Percentiles rank a stretch among this genome's conserved stretches.
Conservation (phyloP, 2,113 vertebrate genomes). For the Puma concolor region DNA sequence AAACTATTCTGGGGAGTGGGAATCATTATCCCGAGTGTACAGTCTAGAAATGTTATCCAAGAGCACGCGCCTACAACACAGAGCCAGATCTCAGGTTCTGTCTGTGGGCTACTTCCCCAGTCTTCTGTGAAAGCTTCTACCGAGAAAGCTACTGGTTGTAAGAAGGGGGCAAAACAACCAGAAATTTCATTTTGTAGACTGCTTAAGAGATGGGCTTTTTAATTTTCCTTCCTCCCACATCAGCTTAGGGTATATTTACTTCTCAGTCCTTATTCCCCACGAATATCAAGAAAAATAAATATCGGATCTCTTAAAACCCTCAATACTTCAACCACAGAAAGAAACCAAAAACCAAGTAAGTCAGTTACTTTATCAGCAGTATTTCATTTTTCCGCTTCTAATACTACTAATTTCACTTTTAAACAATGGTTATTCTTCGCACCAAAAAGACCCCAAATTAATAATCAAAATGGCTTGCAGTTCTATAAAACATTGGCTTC, state of each 20-base stretch:
- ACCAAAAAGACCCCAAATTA: neutral
- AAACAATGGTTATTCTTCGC: neutral
- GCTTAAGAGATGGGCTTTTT: neutral
- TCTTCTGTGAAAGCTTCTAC: neutral
- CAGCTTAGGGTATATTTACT: neutral
- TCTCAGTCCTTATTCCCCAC: neutral
- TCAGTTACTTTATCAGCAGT: neutral
- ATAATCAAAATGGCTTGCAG: neutral
- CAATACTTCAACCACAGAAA: neutral
- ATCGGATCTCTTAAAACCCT: neutral
- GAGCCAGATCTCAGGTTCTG: no score
- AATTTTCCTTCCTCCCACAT: neutral
- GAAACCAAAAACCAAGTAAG: neutral
- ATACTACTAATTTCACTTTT: neutral
- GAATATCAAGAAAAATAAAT: constrained; percentile 2
- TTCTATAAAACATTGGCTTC: neutral
- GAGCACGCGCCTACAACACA: neutral
- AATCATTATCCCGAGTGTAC: neutral
- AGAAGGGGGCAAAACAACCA: neutral
- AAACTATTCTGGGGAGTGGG: neutral
- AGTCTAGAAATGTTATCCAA: neutral
- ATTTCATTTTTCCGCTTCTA: neutral
- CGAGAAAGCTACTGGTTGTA: fast-evolving
- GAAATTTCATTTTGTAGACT: neutral
- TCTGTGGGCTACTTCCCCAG: no score